Percentiles rank a stretch among this genome's conserved stretches.
phyloP scores from a whole-genome alignment of 2,113 vertebrate species.

The Cynoglossus semilaevis region DNA sequence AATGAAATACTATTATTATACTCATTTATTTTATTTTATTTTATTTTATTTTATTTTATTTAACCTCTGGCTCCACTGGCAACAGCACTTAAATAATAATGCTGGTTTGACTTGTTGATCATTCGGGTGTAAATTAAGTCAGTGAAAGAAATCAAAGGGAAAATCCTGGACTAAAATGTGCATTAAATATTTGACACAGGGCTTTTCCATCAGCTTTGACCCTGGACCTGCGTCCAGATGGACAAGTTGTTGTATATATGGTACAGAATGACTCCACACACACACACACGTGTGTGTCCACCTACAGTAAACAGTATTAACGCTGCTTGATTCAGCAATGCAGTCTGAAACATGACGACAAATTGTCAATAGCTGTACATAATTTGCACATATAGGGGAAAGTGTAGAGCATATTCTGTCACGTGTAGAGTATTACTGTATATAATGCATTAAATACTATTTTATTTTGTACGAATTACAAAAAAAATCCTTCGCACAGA shows the following conservation, averaged over 20 bases:
- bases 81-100: too few relatives aligned
- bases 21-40: too few relatives aligned
- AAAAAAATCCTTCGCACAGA: slow-evolving; percentile 28
- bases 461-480: slow-evolving; percentile 34
- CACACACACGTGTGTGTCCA: slow-evolving; percentile 41
- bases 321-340: too few relatives aligned
- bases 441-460: slow-evolving; percentile 6
- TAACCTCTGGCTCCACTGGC: too few relatives aligned
- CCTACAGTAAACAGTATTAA: slow-evolving; percentile 27
- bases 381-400: slow-evolving; percentile 16
- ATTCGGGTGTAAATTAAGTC: neutral
- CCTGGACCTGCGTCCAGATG: slow-evolving; percentile 49
- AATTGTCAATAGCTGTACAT: slow-evolving; percentile 12
- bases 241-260: slow-evolving; percentile 49
- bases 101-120: too few relatives aligned
- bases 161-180: slow-evolving; percentile 71
- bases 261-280: slow-evolving; percentile 26
- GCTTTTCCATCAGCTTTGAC: slow-evolving; percentile 67
- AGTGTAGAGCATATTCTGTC: slow-evolving; percentile 13
- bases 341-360: too few relatives aligned
- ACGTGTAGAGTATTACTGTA: slow-evolving; percentile 31
- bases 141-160: neutral
- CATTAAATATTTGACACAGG: slow-evolving; percentile 74
- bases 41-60: too few relatives aligned
- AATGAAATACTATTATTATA: too few relatives aligned